Base-by-base conservation (phyloP, 2,888 invertebrate species). In the Ennomos quercinarius region DNA sequence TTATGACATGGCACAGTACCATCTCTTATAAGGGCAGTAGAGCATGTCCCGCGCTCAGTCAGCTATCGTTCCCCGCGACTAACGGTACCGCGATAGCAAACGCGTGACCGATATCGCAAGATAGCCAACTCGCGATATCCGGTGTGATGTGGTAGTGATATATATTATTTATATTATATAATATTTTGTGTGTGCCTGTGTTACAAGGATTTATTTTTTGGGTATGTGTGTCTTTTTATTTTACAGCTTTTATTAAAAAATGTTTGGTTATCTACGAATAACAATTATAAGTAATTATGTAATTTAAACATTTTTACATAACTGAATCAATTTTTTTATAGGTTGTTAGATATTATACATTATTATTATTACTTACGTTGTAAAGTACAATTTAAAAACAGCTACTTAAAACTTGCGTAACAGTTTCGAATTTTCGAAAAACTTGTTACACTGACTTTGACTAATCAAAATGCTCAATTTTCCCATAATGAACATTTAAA, bases 21-120 rank as follows among this genome's bases (percentile, higher is more conserved):
- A 37, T 37, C 17, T 51, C 10, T 51, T 51, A 43, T 17, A 48
- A 27, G 37, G 42, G 37, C 42, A 51, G 43, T 51, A 11, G 17
- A 51, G 9, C 51, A 17, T 5, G n/a, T 13, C 51, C 9, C 10
- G 36, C 27, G 37, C 4, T 43, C 51, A 51, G 51, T 51, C 27
- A 17, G 8, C 36, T 36, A 37, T 10, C 42, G 42, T 27, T 51
- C 36, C 42, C 36, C 43, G 43, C 9, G 8, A 5, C 5, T 43
- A 42, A 11, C 51, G 51, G 51, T 43, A 37, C 36, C n/a, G n/a
- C 35, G 35, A 5, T 17, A 42, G 10, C 42, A 17, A 35, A 4
- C 17, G 27, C 40, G 12, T 9, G 1, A 13, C 36, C 6, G 42
- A 36, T 35, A 37, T 36, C 17, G 17, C 6, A 4, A 27, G 27